Base-by-base conservation (phyloP, 2,797 vertebrate genomes). In the Oophaga sylvatica region DNA sequence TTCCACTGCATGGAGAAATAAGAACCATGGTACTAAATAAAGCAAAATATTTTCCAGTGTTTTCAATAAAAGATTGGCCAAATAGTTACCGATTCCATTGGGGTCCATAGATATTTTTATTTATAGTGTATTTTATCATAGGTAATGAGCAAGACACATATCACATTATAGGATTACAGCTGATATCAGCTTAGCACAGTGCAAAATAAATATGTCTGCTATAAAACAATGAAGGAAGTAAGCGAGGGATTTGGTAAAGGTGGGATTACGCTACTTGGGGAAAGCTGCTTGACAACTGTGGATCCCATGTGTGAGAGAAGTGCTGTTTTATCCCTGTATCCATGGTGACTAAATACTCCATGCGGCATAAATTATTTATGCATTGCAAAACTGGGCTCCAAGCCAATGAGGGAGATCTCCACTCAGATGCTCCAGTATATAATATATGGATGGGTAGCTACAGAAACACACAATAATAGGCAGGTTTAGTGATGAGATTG, bases 301-400 rank as follows among this genome's bases (percentile, higher is more conserved):
- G 65, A 82, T 82, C 81, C 81, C 65, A 35, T 57, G 81, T 83
- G 81, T 56, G 67, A 29, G 29, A 20, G 41, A 71, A 68, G 48
- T 26, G 26, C 68, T 83, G 65, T 83, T 83, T 83, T 68, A 83
- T 70, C 81, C 76, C 29, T 35, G 45, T 83, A 83, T 71, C 81
- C 81, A 83, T 83, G 67, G 53, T n/a, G 71, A 83, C 81, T 68
- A 71, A 84, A 57, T 75, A 84, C 68, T 63, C 83, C 70, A 84
- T 62, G 70, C 59, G 31, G 83, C 57, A 75, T 76, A 76, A 57
- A 63, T 84, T 75, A 75, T 84, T 31, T 84, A 84, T 75, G 70
- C 70, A 62, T 84, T 76, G 71, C 62, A 29, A 84, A 63, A 71
- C 81, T 84, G 59, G 83, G 68, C 83, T 84, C 35, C 22, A 35